These are phyloP conservation scores for Pristionchus japonicus DNA, from an alignment of 2,888 invertebrate genomes.

Conservation along the genomic window DNA sequence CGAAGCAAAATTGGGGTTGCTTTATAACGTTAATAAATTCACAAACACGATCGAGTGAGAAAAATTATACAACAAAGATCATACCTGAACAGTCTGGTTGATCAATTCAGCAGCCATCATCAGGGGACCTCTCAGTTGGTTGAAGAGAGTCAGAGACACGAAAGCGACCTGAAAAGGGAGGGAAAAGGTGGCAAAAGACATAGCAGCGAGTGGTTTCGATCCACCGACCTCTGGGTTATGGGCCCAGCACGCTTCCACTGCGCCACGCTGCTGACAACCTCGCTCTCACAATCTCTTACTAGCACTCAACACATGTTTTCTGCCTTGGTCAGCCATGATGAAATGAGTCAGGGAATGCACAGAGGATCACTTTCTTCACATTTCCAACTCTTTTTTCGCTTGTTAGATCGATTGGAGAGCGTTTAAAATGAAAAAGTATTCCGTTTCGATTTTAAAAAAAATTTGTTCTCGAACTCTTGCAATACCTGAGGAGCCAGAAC, in stretches of 20 bases:
- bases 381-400: too few relatives aligned
- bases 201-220: conserved; percentile 73
- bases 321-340: background rate
- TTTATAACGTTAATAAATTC: too few relatives aligned
- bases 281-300: background rate
- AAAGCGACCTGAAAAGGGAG: conserved; percentile 83
- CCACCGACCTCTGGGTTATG: conserved; percentile 91
- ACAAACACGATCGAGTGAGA: too few relatives aligned
- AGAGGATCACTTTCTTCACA: too few relatives aligned
- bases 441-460: too few relatives aligned
- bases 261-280: conserved; percentile 83
- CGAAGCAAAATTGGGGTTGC: too few relatives aligned
- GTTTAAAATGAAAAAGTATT: too few relatives aligned
- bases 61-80: too few relatives aligned
- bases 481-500: conserved; percentile 68
- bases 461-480: too few relatives aligned
- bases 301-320: conserved; percentile 3
- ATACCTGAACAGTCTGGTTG: conserved; percentile 72
- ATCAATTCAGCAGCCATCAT: conserved; percentile 62
- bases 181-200: background rate
- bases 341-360: background rate
- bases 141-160: conserved; percentile 96
- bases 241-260: conserved; percentile 88
- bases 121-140: conserved; percentile 84
- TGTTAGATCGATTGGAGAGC: too few relatives aligned